phyloP scores from a whole-genome alignment of 1,140 invertebrate species.

The Chironomus tepperi region DNA sequence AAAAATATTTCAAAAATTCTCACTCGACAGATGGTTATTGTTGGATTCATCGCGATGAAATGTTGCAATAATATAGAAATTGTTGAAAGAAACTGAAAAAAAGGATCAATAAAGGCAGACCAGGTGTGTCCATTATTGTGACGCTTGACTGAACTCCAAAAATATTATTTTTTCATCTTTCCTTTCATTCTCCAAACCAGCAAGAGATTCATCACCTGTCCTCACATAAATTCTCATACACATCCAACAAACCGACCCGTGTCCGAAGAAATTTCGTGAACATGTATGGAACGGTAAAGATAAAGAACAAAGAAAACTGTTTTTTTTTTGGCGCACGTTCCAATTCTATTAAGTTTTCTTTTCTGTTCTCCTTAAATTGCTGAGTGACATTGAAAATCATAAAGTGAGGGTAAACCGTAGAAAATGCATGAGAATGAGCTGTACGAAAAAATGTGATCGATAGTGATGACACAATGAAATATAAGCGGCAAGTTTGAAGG shows the following conservation, averaged over 20 bases:
- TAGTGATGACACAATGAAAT: too few relatives aligned
- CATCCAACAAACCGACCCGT: not conserved
- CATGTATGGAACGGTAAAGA: not conserved
- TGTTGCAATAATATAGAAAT: not conserved
- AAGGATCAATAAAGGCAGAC: not conserved
- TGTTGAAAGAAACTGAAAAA: not conserved
- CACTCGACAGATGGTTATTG: constrained; percentile 5
- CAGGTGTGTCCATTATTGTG: not conserved
- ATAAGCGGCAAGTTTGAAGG: too few relatives aligned
- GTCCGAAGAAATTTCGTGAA: not conserved
- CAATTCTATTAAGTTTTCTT: not conserved
- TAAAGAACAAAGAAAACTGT: not conserved
- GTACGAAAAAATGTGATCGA: too few relatives aligned
- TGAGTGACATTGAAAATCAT: constrained; percentile 6
- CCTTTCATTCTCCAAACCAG: not conserved
- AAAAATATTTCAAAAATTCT: not conserved
- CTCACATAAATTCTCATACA: not conserved
- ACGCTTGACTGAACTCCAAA: not conserved
- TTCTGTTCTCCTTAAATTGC: not conserved
- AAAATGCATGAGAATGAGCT: too few relatives aligned
- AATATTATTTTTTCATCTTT: not conserved
- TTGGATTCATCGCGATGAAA: not conserved
- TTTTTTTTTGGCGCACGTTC: not conserved
- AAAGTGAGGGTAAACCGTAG: too few relatives aligned
- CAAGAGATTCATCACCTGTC: constrained; percentile 8